phyloP scores from a whole-genome alignment of 2,797 vertebrate genomes.

The Odontamblyopus lacepedii region DNA sequence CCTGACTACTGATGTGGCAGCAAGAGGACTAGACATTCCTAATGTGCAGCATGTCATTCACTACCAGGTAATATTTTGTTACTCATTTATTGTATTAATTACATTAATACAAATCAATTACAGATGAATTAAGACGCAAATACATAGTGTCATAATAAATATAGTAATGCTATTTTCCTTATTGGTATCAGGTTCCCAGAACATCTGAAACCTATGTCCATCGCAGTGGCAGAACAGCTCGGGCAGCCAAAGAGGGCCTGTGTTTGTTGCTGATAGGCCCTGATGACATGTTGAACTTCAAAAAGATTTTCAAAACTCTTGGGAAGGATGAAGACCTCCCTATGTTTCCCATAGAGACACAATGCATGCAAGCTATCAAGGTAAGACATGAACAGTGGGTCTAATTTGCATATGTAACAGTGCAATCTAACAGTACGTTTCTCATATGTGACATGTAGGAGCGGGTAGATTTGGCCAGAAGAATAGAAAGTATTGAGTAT shows the following conservation, averaged over 20 bases:
- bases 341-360: conserved; percentile 86
- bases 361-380: conserved; percentile 88
- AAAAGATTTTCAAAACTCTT: conserved; percentile 89
- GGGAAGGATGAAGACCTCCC: conserved; percentile 90
- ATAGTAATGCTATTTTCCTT: neutral
- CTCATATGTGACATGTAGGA: conserved; percentile 75
- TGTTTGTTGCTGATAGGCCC: conserved; percentile 90
- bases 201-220: conserved; percentile 95
- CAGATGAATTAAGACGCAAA: neutral
- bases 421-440: neutral
- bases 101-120: neutral
- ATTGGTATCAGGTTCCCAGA: conserved; percentile 83
- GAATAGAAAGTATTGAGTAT: conserved; percentile 93
- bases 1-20: conserved; percentile 95
- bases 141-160: neutral
- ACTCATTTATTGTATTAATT: neutral
- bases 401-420: too few species aligned
- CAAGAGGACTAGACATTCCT: conserved; percentile 95
- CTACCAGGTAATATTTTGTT: conserved; percentile 86
- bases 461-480: conserved; percentile 85
- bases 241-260: conserved; percentile 89
- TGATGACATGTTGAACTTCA: conserved; percentile 90
- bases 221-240: conserved; percentile 92
- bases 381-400: conserved; percentile 62
- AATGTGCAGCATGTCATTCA: conserved; percentile 95